Conservation (phyloP, 2,888 invertebrate species). For the Lamellibrachia columna region DNA sequence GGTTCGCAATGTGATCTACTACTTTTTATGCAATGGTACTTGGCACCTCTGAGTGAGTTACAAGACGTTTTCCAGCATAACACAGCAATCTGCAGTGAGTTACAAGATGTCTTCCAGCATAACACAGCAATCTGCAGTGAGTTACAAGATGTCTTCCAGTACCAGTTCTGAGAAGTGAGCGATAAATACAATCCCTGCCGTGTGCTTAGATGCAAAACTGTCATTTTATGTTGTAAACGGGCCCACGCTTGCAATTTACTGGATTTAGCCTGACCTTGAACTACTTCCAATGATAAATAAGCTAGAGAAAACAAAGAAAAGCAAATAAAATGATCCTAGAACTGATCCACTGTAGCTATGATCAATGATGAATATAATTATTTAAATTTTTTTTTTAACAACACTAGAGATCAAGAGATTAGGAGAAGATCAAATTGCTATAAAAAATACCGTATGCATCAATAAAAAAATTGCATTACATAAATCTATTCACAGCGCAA, state of each 20-base stretch:
- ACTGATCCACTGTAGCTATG: background rate
- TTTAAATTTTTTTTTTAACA: background rate
- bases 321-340: background rate
- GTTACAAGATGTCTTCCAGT: background rate
- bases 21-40: too few relatives aligned
- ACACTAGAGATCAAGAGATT: background rate
- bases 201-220: background rate
- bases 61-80: too few relatives aligned
- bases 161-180: background rate
- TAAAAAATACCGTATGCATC: background rate
- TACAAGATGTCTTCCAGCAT: constrained; percentile 3
- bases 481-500: background rate
- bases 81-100: background rate
- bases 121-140: constrained; percentile 11
- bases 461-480: background rate
- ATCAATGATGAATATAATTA: background rate
- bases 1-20: too few relatives aligned
- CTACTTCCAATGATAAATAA: background rate
- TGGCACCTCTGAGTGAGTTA: too few relatives aligned
- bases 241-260: background rate
- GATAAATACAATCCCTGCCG: background rate
- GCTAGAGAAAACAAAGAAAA: background rate
- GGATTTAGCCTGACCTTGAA: background rate
- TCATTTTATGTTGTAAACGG: background rate
- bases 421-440: background rate